phyloP scores from a whole-genome alignment of 2,888 invertebrate species.

The Ceriagrion tenellum region DNA sequence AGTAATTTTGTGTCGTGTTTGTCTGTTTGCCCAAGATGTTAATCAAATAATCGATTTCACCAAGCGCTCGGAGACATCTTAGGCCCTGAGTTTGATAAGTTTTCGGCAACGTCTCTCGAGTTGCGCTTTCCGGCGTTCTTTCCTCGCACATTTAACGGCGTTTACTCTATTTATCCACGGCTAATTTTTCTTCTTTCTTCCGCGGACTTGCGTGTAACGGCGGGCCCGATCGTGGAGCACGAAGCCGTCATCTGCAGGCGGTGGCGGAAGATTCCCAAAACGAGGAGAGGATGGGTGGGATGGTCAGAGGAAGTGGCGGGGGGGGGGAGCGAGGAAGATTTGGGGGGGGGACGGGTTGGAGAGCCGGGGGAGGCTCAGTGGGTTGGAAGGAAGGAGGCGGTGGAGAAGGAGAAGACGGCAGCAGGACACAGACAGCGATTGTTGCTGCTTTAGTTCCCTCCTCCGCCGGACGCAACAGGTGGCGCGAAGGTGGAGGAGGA shows the following conservation, averaged over 20 bases:
- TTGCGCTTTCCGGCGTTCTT: neutral
- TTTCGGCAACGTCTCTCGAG: neutral
- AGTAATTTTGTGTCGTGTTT: neutral
- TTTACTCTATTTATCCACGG: too few relatives aligned
- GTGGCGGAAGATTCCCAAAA: conserved; percentile 20
- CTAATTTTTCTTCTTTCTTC: neutral
- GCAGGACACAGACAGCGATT: neutral
- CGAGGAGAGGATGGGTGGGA: conserved; percentile 32
- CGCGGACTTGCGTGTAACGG: conserved; percentile 18
- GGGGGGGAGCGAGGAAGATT: neutral
- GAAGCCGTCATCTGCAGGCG: conserved; percentile 20
- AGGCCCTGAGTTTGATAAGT: neutral
- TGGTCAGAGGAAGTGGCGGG: neutral
- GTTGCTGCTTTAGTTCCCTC: conserved; percentile 50
- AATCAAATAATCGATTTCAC: neutral
- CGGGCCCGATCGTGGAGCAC: neutral
- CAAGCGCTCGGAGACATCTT: neutral
- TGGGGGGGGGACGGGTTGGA: neutral
- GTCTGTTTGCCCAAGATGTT: neutral
- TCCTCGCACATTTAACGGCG: neutral
- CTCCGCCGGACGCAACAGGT: conserved; percentile 55
- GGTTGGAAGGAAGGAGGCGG: neutral
- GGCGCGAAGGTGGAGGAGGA: conserved; percentile 43
- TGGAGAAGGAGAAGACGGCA: neutral
- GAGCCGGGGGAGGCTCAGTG: neutral